A percentile compares a stretch with the other conserved stretches of the same genome.
phyloP scores from a whole-genome alignment of 2,888 invertebrate genomes.

The Acronicta alni region DNA sequence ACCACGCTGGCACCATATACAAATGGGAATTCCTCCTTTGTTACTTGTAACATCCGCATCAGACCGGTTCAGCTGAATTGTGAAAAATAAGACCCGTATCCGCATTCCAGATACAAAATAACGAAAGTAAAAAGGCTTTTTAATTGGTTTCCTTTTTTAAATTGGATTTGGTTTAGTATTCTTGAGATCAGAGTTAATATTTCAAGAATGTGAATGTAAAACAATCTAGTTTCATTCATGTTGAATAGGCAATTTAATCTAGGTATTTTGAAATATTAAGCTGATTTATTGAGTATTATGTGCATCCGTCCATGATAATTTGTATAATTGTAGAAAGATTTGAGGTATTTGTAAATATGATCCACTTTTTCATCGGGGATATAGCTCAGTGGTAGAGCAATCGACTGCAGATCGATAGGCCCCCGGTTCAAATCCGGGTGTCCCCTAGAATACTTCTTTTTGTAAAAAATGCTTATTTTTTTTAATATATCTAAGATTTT shows the following conservation, averaged over 20 bases:
- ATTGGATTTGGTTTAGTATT: slow-evolving; percentile 13
- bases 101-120: slow-evolving; percentile 45
- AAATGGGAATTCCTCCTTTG: slow-evolving; percentile 42
- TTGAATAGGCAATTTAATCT: neutral
- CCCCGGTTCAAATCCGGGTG: slow-evolving; percentile 88
- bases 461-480: no score
- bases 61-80: slow-evolving; percentile 39
- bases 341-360: no score
- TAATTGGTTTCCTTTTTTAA: slow-evolving; percentile 28
- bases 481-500: no score
- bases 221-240: neutral
- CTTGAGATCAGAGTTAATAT: neutral
- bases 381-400: slow-evolving; percentile 87
- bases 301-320: no score
- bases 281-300: no score
- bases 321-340: no score
- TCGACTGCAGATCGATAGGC: slow-evolving; percentile 89
- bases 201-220: neutral
- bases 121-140: slow-evolving; percentile 30
- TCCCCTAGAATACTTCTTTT: slow-evolving; percentile 67
- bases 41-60: slow-evolving; percentile 38
- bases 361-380: slow-evolving; percentile 63
- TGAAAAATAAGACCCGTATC: slow-evolving; percentile 38
- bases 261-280: no score
- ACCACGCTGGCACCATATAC: slow-evolving; percentile 31